Conservation (phyloP, 2,797 vertebrate species). For the Hippocampus kuda region DNA sequence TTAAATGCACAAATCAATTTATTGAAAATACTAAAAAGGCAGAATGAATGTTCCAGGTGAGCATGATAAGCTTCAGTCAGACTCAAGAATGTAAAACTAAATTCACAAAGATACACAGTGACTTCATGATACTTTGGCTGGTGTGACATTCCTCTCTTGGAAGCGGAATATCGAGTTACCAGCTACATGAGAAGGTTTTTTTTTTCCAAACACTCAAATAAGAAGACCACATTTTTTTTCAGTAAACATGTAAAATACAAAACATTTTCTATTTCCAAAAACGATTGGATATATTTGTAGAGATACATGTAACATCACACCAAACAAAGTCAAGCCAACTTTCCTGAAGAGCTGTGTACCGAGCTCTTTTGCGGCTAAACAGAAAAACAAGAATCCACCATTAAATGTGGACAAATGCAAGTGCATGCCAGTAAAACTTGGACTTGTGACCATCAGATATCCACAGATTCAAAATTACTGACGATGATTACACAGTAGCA, state of each 20-base stretch:
- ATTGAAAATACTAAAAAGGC: conserved; percentile 13
- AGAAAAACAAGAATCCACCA: conserved; percentile 43
- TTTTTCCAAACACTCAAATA: background rate
- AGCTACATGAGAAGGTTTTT: background rate
- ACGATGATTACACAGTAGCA: conserved; percentile 70
- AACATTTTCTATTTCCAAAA: conserved; percentile 59
- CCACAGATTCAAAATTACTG: conserved; percentile 68
- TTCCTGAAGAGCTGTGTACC: conserved; percentile 39
- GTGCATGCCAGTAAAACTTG: conserved; percentile 71
- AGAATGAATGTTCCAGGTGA: background rate
- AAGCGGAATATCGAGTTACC: background rate
- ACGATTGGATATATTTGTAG: conserved; percentile 56
- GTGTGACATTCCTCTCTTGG: conserved; percentile 30
- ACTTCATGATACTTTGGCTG: background rate
- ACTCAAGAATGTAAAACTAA: background rate
- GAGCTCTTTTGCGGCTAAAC: conserved; percentile 46
- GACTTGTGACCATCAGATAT: conserved; percentile 60
- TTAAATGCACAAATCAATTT: conserved; percentile 10
- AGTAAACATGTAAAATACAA: conserved; percentile 53
- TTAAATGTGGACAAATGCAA: conserved; percentile 54
- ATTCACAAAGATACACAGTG: conserved; percentile 2
- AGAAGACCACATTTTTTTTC: conserved; percentile 24
- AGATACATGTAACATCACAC: conserved; percentile 60
- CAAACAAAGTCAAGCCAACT: conserved; percentile 53
- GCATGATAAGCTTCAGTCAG: background rate